Base-by-base conservation (phyloP, 2,113 vertebrate genomes). In the Mionectes macconnelli region DNA sequence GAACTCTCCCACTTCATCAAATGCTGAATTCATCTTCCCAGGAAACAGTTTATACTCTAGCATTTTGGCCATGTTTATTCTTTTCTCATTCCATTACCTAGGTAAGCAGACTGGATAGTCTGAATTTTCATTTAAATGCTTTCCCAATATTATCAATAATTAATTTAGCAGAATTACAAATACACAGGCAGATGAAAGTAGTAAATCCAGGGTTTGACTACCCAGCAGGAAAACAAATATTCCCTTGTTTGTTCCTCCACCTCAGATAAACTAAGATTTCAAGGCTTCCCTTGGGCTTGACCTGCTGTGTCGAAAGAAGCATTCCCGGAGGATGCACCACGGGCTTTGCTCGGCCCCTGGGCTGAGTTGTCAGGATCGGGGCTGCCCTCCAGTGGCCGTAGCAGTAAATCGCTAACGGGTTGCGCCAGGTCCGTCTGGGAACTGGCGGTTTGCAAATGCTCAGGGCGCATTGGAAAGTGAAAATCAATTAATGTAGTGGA, bases 381-480 rank as follows among this genome's bases (percentile, higher is more conserved):
- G 20, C 91, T 97, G 96, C 93, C 96, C 95, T 96, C 97, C 93
- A 59, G 81, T 53, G 96, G 95, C 78, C 42, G 5, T 4, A 52
- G 33, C 4, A 1, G 4, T 8, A 15, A 50, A 49, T 78, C 74
- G 60, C 53, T 60, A 3, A 7, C 17, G 69, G 47, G 24, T 49
- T 59, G 14, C 4, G 0, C 28, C 3, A 3, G 12, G 4, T 8
- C 69, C 40, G 3, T 6, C 53, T 1, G 50, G 11, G n/a, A 78
- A 5, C 24, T 28, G 5, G 66, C 1, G 7, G 6, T 22, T 44
- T 9, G 44, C 24, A 8, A n/a, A 12, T 2, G 10, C 35, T 2
- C 9, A 1, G 14, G 4, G 27, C 1, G 33, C 10, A 2, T 12
- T 20, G 74, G 55, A 64, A 94, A 87, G 78, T 44, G 28, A 84